Conservation (phyloP, 2,888 invertebrate genomes). For the Microchrysa polita region DNA sequence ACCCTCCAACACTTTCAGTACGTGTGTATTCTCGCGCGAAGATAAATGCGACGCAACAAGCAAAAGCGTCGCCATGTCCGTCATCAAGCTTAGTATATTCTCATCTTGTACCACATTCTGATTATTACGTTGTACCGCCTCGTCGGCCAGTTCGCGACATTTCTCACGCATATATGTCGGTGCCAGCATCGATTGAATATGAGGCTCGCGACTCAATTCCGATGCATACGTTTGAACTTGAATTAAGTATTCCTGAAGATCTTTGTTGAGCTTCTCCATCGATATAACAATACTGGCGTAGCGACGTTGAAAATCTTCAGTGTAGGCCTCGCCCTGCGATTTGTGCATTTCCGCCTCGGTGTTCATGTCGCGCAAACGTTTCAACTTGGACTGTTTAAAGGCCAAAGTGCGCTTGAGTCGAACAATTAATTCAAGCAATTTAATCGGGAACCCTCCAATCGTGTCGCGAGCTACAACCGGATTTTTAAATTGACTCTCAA, state of each 20-base stretch:
- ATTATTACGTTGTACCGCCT: constrained; percentile 80
- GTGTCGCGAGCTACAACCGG: constrained; percentile 59
- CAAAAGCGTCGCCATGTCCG: constrained; percentile 89
- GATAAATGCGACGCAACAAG: constrained; percentile 66
- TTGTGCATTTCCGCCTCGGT: constrained; percentile 88
- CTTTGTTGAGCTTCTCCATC: constrained; percentile 89
- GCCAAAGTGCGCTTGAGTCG: constrained; percentile 85
- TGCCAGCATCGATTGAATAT: constrained; percentile 85
- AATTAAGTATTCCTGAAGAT: constrained; percentile 85
- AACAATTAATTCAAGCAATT: constrained; percentile 86
- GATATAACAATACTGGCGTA: constrained; percentile 90
- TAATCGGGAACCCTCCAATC: constrained; percentile 85
- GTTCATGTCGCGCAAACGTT: constrained; percentile 85
- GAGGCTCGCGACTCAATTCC: constrained; percentile 88
- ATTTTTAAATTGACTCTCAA: constrained; percentile 65
- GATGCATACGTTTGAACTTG: constrained; percentile 86
- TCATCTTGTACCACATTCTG: constrained; percentile 69
- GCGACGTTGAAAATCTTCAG: constrained; percentile 88
- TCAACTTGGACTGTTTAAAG: constrained; percentile 83
- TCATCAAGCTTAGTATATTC: constrained; percentile 80
- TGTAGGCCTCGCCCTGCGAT: constrained; percentile 79
- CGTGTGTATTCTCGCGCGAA: constrained; percentile 88
- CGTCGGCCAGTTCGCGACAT: constrained; percentile 84
- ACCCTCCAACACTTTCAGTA: constrained; percentile 88
- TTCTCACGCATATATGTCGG: constrained; percentile 89